These are phyloP conservation scores for Acipenser oxyrinchus DNA, from an alignment of 2,797 vertebrate genomes.

Conservation along the genomic window DNA sequence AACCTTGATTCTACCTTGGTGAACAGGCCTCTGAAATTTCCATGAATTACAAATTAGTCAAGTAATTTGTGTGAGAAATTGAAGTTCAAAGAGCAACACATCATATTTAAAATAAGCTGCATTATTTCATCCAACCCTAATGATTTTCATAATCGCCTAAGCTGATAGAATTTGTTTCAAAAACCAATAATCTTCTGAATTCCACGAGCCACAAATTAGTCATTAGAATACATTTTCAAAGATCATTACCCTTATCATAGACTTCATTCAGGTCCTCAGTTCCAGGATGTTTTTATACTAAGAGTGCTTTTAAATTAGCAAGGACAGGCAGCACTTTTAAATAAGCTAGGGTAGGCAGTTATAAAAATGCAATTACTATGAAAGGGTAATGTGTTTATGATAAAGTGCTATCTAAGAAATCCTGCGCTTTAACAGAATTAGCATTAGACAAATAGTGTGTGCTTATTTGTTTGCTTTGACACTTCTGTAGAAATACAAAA, in stretches of 20 bases:
- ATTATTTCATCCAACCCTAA: slow-evolving; percentile 51
- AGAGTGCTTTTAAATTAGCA: slow-evolving; percentile 8
- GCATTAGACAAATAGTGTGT: too few species aligned
- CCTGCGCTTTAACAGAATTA: too few species aligned
- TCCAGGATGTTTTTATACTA: slow-evolving; percentile 32
- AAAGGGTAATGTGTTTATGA: neutral
- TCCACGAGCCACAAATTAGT: slow-evolving; percentile 66
- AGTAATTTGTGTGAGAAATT: slow-evolving; percentile 37
- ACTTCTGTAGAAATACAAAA: too few species aligned
- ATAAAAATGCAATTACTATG: neutral
- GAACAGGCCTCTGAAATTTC: neutral
- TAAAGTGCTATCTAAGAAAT: neutral
- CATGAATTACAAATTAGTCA: slow-evolving; percentile 28
- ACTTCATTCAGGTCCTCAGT: slow-evolving; percentile 52
- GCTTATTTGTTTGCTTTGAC: too few species aligned
- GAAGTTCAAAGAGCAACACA: slow-evolving; percentile 33
- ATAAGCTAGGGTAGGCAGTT: neutral
- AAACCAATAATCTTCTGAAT: slow-evolving; percentile 67
- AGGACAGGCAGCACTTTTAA: slow-evolving; percentile 7
- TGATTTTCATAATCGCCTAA: slow-evolving; percentile 64
- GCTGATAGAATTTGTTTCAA: slow-evolving; percentile 66
- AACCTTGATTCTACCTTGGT: slow-evolving; percentile 21
- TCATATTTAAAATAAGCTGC: slow-evolving; percentile 43
- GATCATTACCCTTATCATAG: slow-evolving; percentile 65
- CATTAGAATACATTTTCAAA: slow-evolving; percentile 66